Evolutionary conservation across 2,888 invertebrate species (phyloP), one percentile per base, ranked within the genome.

Genomic region (Pammene aurita): DNA sequence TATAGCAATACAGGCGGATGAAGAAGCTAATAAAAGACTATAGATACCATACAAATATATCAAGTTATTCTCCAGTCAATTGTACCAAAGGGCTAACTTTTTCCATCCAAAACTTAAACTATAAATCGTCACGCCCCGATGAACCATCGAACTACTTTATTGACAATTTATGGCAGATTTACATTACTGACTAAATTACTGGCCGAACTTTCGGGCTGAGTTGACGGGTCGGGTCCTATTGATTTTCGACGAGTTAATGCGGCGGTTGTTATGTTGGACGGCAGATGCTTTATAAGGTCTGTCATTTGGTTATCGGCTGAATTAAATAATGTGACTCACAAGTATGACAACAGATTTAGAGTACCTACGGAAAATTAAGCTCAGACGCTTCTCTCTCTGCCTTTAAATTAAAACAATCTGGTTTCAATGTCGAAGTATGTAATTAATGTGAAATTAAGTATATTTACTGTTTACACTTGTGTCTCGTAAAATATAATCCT

Each of bases 91-190:
- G 76, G 82, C 84, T 83, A 92, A 91, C 84, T 91, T 92, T 91
- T 91, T 90, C 91, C 85, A 91, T 92, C 88, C 85, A 84, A 88
- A 90, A 91, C 85, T 92, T 90, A 70, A 74, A 82, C 89, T 83
- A 91, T 92, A 91, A 91, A 92, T 91, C 87, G 89, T 85, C 81
- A 87, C 82, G 85, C 85, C 67, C 82, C 81, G 83, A 72, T 79
- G 82, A 77, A 57, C 67, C 63, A 72, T 61, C 66, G 68, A 74
- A 71, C 72, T 70, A 74, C 69, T 83, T 83, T 86, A 88, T 88
- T 86, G 88, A 86, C 87, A 86, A 89, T 89, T 89, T 90, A 89
- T 88, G 84, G 86, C 80, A 83, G 82, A 88, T 89, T 89, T 89
- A 86, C 89, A 89, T 89, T 88, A 88, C 78, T 80, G 82, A 84